Percentiles rank a stretch among this genome's conserved stretches.
phyloP scores from a whole-genome alignment of 2,113 vertebrate species.

The Taxidea taxus region DNA sequence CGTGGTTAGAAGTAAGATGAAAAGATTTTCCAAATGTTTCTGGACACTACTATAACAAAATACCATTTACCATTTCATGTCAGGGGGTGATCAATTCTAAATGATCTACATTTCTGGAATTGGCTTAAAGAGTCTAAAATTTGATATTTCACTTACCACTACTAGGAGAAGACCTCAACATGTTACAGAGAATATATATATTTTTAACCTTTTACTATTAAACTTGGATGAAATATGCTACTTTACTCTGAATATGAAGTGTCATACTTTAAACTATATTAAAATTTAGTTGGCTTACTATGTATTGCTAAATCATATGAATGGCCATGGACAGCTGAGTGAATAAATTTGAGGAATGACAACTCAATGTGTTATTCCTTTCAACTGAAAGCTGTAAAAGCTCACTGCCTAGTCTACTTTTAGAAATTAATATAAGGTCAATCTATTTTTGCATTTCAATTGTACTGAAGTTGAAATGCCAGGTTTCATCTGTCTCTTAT shows the following conservation, averaged over 20 bases:
- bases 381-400: slow-evolving; percentile 17
- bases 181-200: slow-evolving; percentile 9
- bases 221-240: slow-evolving; percentile 17
- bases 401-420: slow-evolving; percentile 41
- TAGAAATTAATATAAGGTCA: slow-evolving; percentile 59
- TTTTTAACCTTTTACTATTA: slow-evolving; percentile 51
- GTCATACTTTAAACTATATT: slow-evolving; percentile 46
- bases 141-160: slow-evolving; percentile 27
- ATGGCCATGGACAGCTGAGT: neutral
- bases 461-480: slow-evolving; percentile 62
- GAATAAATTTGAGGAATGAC: slow-evolving; percentile 59
- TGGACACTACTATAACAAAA: neutral
- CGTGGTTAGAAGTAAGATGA: neutral
- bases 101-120: slow-evolving; percentile 30
- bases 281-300: slow-evolving; percentile 52
- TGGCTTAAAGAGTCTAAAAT: slow-evolving; percentile 20
- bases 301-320: slow-evolving; percentile 43
- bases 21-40: neutral
- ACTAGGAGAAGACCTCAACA: neutral
- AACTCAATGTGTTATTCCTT: slow-evolving; percentile 50
- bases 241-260: slow-evolving; percentile 55
- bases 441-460: slow-evolving; percentile 58
- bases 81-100: neutral
- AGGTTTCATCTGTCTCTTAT: slow-evolving; percentile 42
- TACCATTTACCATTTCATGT: slow-evolving; percentile 22